Evolutionary conservation across 1,140 invertebrate genomes (phyloP), one percentile per base, ranked within the genome.

Genomic region (Copidosoma floridanum): DNA sequence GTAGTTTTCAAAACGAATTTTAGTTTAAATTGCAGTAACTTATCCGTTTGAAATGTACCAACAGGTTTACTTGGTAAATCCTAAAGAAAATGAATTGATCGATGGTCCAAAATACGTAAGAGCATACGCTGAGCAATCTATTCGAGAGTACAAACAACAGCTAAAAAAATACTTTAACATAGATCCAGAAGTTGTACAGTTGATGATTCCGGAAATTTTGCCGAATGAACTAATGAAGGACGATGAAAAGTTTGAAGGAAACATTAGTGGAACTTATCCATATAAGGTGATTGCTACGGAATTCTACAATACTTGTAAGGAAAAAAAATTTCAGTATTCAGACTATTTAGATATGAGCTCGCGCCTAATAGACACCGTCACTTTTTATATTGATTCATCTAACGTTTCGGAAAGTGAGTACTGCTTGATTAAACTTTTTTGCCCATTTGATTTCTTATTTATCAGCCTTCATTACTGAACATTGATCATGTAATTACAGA

Each of bases 101-200:
- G 82, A 85, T 57, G 83, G 84, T 41, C 85, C 88, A 44, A 76
- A 83, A 61, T 82, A 79, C 68, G 76, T 91, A 16, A 79, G 87
- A 57, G 85, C 84, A 29, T 82, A 83, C 67, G 74, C 82, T 40
- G 76, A 75, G 27, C 82, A 87, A 66, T 86, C 83, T 24, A 83
- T 87, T 18, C 73, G 71, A 51, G 85, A 86, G 23, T 83, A 90
- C 38, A 88, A 88, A 68, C 71, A 82, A 60, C 78, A 81, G 41
- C 72, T 88, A 47, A 79, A 76, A 20, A 72, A 81, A 69, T 68
- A 78, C 8, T 67, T 87, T 38, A 72, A 74, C 56, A 65, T 83
- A 41, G 72, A 82, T 62, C 68, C 71, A n/a, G 72, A 77, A 23
- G 81, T 86, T 70, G 71, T 82, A 54, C 67, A 85, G 58, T 81